phyloP scores from a whole-genome alignment of 2,888 invertebrate species.

The Agrypnus murinus region DNA sequence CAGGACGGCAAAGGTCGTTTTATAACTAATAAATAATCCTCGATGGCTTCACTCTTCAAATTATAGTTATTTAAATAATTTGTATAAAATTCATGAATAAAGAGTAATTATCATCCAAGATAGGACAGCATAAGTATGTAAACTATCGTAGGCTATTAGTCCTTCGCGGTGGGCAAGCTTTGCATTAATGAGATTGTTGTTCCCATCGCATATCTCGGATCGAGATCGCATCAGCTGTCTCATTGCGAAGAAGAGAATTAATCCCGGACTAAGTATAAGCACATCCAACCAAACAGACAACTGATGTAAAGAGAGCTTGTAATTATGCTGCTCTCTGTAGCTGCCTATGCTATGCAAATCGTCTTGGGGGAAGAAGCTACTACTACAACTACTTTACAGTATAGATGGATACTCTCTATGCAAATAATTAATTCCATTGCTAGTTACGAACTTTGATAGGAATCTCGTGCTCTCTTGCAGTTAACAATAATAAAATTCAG shows the following conservation, averaged over 20 bases:
- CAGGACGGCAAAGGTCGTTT: no score
- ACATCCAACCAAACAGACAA: conserved; percentile 45
- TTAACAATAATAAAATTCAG: neutral
- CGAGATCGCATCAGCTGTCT: conserved; percentile 67
- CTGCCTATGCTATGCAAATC: no score
- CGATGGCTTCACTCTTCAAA: conserved; percentile 5
- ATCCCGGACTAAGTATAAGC: conserved; percentile 57
- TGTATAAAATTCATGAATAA: conserved; percentile 41
- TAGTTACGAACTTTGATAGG: conserved; percentile 9
- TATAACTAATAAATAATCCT: conserved; percentile 3
- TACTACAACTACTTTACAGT: neutral
- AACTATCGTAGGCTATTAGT: conserved; percentile 51
- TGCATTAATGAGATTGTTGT: conserved; percentile 67
- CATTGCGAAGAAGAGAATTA: conserved; percentile 63
- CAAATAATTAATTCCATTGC: conserved; percentile 28
- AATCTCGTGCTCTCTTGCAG: neutral
- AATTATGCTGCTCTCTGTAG: conserved; percentile 41
- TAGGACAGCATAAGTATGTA: conserved; percentile 48
- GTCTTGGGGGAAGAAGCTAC: conserved; percentile 18
- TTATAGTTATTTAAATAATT: conserved; percentile 40
- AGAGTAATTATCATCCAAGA: conserved; percentile 37
- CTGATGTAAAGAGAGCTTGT: conserved; percentile 44
- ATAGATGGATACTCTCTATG: conserved; percentile 1
- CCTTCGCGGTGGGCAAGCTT: conserved; percentile 63
- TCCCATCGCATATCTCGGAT: conserved; percentile 66